Conservation (phyloP, 2,888 invertebrate species). For the Drosophila buzzatii region DNA sequence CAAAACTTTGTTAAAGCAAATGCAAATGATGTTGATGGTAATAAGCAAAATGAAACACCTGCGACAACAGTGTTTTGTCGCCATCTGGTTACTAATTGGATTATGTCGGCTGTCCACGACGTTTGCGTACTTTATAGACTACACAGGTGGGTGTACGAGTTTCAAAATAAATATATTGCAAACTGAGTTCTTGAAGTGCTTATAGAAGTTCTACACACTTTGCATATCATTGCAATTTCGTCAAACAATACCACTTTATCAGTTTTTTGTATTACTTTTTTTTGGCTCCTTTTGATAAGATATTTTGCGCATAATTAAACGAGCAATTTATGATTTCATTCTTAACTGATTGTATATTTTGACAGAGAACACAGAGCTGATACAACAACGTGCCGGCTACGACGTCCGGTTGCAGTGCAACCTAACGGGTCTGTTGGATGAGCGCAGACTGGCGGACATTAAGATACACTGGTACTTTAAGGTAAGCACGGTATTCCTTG, state of each 20-base stretch:
- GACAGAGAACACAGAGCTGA: slow-evolving; percentile 81
- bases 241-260: slow-evolving; percentile 7
- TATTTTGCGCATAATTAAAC: slow-evolving; percentile 55
- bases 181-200: not conserved
- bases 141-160: slow-evolving; percentile 66
- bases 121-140: slow-evolving; percentile 63
- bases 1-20: slow-evolving; percentile 18
- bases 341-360: slow-evolving; percentile 19
- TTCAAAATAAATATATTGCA: not conserved
- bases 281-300: slow-evolving; percentile 60
- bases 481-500: slow-evolving; percentile 54
- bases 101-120: slow-evolving; percentile 25
- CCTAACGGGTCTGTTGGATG: slow-evolving; percentile 77
- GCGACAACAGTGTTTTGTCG: slow-evolving; percentile 32
- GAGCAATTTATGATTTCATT: slow-evolving; percentile 22
- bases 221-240: slow-evolving; percentile 3
- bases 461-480: slow-evolving; percentile 84
- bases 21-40: slow-evolving; percentile 18
- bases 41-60: slow-evolving; percentile 31
- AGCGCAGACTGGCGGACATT: slow-evolving; percentile 62
- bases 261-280: slow-evolving; percentile 4
- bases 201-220: not conserved
- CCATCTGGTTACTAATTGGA: slow-evolving; percentile 45
- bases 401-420: slow-evolving; percentile 82
- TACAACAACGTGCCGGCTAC: slow-evolving; percentile 81